phyloP scores from a whole-genome alignment of 2,113 vertebrate genomes.

The Poicephalus meyeri region DNA sequence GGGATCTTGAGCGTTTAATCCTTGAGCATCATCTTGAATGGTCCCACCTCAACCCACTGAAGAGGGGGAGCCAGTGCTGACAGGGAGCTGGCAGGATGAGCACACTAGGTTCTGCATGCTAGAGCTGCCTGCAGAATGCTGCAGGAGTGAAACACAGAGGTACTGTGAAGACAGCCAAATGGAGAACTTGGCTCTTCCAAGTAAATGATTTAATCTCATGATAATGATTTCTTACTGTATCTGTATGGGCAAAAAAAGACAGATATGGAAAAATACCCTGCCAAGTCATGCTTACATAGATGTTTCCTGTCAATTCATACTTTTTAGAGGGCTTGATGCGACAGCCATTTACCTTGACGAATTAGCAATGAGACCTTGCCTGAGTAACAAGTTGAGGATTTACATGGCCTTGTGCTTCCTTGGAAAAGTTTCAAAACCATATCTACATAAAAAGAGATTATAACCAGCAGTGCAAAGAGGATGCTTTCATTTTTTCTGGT shows the following conservation, averaged over 20 bases:
- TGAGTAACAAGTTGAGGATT: background rate
- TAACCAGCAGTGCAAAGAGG: background rate
- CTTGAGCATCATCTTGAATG: background rate
- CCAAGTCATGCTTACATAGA: background rate
- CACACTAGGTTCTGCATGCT: rapidly evolving
- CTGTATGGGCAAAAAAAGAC: background rate
- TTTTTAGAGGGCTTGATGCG: background rate
- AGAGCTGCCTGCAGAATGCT: background rate
- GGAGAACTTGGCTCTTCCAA: background rate
- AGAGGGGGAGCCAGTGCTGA: background rate
- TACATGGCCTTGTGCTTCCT: background rate
- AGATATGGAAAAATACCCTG: background rate
- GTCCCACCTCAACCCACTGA: background rate
- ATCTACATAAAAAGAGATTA: background rate
- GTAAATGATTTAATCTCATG: background rate
- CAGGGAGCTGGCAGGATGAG: background rate
- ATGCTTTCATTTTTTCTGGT: background rate
- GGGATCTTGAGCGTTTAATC: background rate
- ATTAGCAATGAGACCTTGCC: background rate
- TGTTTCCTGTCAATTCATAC: background rate
- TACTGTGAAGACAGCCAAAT: background rate
- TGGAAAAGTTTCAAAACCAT: background rate
- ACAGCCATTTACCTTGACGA: background rate
- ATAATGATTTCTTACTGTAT: background rate
- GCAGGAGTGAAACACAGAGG: background rate